Evolutionary conservation across 1,140 invertebrate genomes (phyloP), one percentile per base, ranked within the genome.

Genomic region (Bombus difficillimus): DNA sequence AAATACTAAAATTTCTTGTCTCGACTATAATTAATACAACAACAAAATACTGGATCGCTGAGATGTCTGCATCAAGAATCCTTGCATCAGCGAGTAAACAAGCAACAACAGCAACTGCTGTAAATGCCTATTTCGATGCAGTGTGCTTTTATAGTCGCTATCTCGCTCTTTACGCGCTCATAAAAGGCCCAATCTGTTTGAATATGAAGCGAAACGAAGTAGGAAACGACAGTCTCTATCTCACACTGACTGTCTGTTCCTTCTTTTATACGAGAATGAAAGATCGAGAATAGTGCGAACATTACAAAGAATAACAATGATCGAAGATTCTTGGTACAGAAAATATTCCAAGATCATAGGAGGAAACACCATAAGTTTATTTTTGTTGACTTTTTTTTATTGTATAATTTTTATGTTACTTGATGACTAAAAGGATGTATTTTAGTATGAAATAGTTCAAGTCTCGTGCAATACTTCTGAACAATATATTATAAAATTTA

Each of bases 161-260:
- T 77, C 28, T 77, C 39, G 59, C 62, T 64, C 59, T 77, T 77
- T 77, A 77, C 59, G 59, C 75, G 28, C n/a, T 59, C 28, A 77
- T 77, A 77, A 77, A 77, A 77, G 64, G 28, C 75, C 37, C 59
- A 64, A 77, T 77, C 57, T 41, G 34, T 37, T 64, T 77, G 22
- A 77, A 77, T 41, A 77, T 57, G 59, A 22, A 62, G 32, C 28
- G 75, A n/a, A 34, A 41, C 57, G n/a, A 77, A 77, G 57, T 39
- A 77, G 57, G 13, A 39, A 77, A 77, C 75, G 53, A 18, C 53
- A 25, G 74, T 39, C 34, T n/a, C 34, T 34, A 34, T n/a, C 4
- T 62, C 74, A 37, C 22, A 3, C 4, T 43, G 12, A 15, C 53
- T 41, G 9, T 62, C 57, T n/a, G 53, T 13, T 39, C 15, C 12